Conservation (phyloP, 1,140 invertebrate genomes). For the Lutraria rhynchaena region DNA sequence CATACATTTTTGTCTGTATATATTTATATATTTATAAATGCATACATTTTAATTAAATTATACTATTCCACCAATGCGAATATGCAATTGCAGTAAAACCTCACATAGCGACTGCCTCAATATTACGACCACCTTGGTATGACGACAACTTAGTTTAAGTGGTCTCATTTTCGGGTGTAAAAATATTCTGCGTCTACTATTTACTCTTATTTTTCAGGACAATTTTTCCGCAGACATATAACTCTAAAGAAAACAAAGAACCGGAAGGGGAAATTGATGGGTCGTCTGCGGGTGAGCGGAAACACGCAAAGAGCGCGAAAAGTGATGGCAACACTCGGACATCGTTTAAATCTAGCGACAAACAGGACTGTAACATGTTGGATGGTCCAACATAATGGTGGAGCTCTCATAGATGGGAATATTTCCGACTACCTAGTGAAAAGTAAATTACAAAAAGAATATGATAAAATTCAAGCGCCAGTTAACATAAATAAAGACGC, state of each 20-base stretch:
- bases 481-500: background rate
- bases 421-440: constrained; percentile 55
- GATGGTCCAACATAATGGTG: constrained; percentile 58
- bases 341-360: constrained; percentile 52
- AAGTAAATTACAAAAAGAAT: background rate
- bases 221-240: constrained; percentile 50
- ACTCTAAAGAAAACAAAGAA: constrained; percentile 57
- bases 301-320: constrained; percentile 48
- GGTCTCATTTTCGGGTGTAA: background rate
- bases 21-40: no score
- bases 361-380: constrained; percentile 52
- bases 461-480: background rate
- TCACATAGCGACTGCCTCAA: no score
- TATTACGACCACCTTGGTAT: no score
- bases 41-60: no score
- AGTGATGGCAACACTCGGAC: constrained; percentile 55
- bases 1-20: no score
- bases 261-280: constrained; percentile 56
- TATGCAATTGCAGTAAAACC: no score
- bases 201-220: constrained; percentile 23
- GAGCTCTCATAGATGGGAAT: constrained; percentile 45
- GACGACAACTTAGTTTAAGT: no score
- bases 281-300: constrained; percentile 43
- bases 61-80: no score
- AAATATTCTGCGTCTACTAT: background rate